Percentiles rank a stretch among this genome's conserved stretches.
These are phyloP conservation scores for Steinernema khuongi DNA, from an alignment of 1,140 invertebrate species.

Conservation along the genomic window DNA sequence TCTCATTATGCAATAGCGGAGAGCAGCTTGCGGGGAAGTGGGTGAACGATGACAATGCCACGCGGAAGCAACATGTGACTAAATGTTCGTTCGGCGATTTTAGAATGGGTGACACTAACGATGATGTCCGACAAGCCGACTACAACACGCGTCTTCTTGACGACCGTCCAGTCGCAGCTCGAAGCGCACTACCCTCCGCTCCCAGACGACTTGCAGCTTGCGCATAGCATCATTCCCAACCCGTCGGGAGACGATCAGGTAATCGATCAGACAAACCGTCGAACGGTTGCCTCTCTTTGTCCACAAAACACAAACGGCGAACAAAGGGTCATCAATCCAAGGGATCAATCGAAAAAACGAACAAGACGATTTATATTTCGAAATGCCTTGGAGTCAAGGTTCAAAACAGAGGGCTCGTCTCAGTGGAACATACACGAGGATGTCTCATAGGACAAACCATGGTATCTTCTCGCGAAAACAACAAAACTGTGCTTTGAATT, in stretches of 20 bases:
- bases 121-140: slow-evolving; percentile 13
- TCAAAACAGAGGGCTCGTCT: no score
- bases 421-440: no score
- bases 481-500: no score
- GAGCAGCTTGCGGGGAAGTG: background rate
- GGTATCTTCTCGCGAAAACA: no score
- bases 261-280: background rate
- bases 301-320: no score
- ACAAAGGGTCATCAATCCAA: background rate
- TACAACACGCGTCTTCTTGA: background rate
- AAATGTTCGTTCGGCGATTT: background rate
- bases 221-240: background rate
- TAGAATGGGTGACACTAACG: slow-evolving; percentile 15
- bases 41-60: background rate
- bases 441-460: no score
- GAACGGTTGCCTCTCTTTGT: background rate
- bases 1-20: background rate
- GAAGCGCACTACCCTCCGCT: slow-evolving; percentile 5
- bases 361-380: no score
- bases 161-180: background rate
- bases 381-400: no score
- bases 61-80: background rate
- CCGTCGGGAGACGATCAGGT: background rate
- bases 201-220: background rate
- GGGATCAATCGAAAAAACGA: no score